phyloP scores from a whole-genome alignment of 2,113 vertebrate species.

The Phocoena sinus region DNA sequence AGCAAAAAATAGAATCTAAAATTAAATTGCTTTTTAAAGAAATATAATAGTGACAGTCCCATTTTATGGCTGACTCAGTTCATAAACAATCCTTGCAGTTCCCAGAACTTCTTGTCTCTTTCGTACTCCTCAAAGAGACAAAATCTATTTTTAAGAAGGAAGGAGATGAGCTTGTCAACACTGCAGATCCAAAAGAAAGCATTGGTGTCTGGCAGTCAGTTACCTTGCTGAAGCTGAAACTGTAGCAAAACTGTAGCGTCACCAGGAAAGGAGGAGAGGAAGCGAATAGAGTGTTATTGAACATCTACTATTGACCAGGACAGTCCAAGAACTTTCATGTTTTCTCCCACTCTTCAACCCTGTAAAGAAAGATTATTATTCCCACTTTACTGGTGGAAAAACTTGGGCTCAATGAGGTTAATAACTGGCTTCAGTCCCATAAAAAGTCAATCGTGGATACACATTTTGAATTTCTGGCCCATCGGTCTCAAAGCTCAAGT shows the following conservation, averaged over 20 bases:
- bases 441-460: not conserved
- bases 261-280: not conserved
- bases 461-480: not conserved
- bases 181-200: not conserved
- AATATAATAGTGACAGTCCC: not conserved
- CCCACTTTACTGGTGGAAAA: not conserved
- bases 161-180: not conserved
- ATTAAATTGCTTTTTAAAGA: constrained; percentile 49
- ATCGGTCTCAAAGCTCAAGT: not conserved
- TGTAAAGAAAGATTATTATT: not conserved
- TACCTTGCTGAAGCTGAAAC: not conserved
- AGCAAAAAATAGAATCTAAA: constrained; percentile 56
- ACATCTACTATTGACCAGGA: not conserved
- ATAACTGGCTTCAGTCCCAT: not conserved
- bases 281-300: not conserved
- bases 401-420: not conserved
- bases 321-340: not conserved
- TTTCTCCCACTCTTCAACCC: not conserved
- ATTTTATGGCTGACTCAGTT: constrained; percentile 24
- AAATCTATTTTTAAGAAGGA: constrained; percentile 16
- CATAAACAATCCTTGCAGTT: constrained; percentile 39
- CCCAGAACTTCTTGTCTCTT: constrained; percentile 29
- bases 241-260: accelerated
- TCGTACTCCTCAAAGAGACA: not conserved
- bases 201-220: not conserved